Conservation (phyloP, 2,797 vertebrate genomes). For the Gephyroberyx darwinii region DNA sequence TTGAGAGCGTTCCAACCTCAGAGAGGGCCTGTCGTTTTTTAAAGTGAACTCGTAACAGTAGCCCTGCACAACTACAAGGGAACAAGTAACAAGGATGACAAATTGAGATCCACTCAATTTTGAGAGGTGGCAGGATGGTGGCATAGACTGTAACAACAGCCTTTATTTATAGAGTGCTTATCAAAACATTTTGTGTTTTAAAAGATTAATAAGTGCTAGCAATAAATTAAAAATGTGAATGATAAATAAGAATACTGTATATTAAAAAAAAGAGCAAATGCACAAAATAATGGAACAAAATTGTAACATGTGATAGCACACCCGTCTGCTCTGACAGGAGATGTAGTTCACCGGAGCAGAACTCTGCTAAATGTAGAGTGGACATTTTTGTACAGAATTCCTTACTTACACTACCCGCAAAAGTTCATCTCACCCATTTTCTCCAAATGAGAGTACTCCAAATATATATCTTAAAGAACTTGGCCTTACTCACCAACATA, state of each 20-base stretch:
- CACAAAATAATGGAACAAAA: neutral
- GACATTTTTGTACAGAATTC: neutral
- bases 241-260: neutral
- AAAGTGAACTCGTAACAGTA: neutral
- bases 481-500: conserved; percentile 58
- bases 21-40: conserved; percentile 53
- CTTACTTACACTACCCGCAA: neutral
- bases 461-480: conserved; percentile 1
- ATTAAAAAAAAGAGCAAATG: neutral
- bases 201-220: neutral
- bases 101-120: too few species aligned
- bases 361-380: conserved; percentile 34
- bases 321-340: conserved; percentile 72
- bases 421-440: neutral
- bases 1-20: neutral
- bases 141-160: neutral
- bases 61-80: conserved; percentile 49
- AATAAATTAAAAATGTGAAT: neutral
- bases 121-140: neutral
- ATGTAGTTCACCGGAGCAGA: conserved; percentile 76
- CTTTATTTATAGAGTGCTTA: neutral
- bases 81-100: conserved; percentile 13
- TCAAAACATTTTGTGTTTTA: neutral
- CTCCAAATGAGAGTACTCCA: neutral
- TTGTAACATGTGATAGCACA: neutral